Percentiles rank a stretch among this genome's conserved stretches.
phyloP scores from a whole-genome alignment of 2,113 vertebrate species.

The Lota lota region DNA sequence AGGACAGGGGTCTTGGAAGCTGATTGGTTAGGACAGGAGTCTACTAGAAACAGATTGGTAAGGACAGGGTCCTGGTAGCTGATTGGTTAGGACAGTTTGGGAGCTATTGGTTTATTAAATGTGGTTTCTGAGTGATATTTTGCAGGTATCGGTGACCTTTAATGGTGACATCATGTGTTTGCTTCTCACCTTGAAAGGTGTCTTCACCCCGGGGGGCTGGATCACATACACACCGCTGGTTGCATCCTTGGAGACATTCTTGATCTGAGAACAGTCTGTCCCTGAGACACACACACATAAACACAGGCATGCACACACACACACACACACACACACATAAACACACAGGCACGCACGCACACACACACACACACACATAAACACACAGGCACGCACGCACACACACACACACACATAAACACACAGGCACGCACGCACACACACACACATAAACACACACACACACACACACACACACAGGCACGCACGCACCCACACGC shows the following conservation, averaged over 20 bases:
- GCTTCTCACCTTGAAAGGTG: slow-evolving; percentile 47
- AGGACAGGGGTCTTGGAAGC: too few species aligned
- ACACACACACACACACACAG: neutral
- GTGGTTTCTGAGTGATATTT: neutral
- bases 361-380: neutral
- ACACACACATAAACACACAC: too few species aligned
- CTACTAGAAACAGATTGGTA: too few species aligned
- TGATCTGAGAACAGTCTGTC: slow-evolving; percentile 61
- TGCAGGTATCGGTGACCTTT: neutral
- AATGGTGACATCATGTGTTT: neutral
- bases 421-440: too few species aligned
- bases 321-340: neutral
- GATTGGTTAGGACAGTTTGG: too few species aligned
- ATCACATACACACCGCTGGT: slow-evolving; percentile 56
- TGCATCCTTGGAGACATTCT: slow-evolving; percentile 26
- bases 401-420: neutral
- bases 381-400: neutral
- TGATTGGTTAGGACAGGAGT: too few species aligned
- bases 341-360: neutral
- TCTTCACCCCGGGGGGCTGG: slow-evolving; percentile 24
- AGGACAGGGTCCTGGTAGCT: too few species aligned
- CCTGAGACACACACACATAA: slow-evolving; percentile 12
- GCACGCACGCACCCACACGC: neutral
- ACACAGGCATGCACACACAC: too few species aligned
- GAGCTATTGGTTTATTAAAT: too few species aligned